Conservation (phyloP, 2,113 vertebrate species). For the Pterocles burchelli region DNA sequence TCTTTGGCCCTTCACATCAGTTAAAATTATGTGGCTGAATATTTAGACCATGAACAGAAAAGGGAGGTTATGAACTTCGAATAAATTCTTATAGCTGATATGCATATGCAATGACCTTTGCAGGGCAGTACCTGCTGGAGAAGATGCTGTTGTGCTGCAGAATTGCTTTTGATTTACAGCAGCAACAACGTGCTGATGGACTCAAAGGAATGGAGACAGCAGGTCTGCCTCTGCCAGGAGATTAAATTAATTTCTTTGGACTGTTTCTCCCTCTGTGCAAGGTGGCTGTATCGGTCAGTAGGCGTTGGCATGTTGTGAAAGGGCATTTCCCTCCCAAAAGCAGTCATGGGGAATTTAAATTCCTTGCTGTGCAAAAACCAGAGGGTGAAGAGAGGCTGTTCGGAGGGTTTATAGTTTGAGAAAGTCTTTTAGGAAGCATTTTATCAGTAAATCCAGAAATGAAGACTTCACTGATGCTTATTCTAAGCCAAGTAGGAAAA, state of each 20-base stretch:
- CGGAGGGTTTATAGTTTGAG: not conserved
- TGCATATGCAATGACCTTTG: not conserved
- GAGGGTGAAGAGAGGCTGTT: not conserved
- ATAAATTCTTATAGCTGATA: not conserved
- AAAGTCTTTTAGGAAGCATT: constrained; percentile 15
- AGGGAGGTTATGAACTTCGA: not conserved
- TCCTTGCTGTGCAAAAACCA: not conserved
- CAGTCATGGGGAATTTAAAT: not conserved
- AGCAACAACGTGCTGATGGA: constrained; percentile 2
- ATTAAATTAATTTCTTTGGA: constrained; percentile 30
- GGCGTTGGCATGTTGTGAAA: not conserved
- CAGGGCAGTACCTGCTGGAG: not conserved
- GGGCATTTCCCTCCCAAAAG: not conserved
- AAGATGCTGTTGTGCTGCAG: not conserved
- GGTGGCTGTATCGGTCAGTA: not conserved
- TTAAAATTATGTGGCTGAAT: not conserved
- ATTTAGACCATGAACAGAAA: not conserved
- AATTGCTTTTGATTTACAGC: constrained; percentile 39
- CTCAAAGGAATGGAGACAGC: constrained; percentile 23
- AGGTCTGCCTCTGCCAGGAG: not conserved
- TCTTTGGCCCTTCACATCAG: not conserved
- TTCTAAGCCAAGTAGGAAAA: not conserved
- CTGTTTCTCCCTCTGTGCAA: not conserved
- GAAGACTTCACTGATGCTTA: not conserved
- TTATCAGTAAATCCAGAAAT: not conserved